Evolutionary conservation across 2,797 vertebrate genomes (phyloP).

Genomic region (Pseudomugil tenellus): DNA sequence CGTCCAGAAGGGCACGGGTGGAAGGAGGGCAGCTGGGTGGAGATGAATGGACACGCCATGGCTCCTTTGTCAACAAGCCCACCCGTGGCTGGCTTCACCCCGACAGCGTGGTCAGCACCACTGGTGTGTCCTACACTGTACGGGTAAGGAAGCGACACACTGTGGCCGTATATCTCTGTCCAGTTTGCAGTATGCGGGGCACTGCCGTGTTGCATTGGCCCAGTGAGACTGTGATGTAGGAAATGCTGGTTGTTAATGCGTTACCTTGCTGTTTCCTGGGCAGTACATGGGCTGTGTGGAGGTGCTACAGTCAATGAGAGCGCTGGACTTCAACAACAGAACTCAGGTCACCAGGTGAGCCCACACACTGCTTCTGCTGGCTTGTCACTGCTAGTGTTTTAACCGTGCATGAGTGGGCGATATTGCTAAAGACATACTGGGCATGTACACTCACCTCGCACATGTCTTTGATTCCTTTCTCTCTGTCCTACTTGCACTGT

Average conservation of each 20-base stretch:
- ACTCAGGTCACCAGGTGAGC: constrained; percentile 97
- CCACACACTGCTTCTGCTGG: neutral
- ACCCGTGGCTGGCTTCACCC: constrained; percentile 96
- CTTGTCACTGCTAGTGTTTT: neutral
- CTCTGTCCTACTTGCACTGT: constrained; percentile 26
- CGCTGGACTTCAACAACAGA: constrained; percentile 96
- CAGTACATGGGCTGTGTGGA: constrained; percentile 99
- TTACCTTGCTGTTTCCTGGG: constrained; percentile 69
- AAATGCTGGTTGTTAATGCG: constrained; percentile 58
- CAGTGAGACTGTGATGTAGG: constrained; percentile 34
- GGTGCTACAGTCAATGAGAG: constrained; percentile 97
- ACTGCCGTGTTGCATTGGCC: constrained; percentile 18
- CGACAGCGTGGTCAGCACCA: constrained; percentile 92
- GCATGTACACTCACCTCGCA: neutral
- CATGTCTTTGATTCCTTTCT: constrained; percentile 8
- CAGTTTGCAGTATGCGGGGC: constrained; percentile 7
- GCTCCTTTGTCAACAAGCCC: constrained; percentile 98
- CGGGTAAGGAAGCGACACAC: constrained; percentile 83
- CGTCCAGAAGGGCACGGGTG: constrained; percentile 92
- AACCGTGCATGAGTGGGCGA: neutral
- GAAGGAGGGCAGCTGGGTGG: constrained; percentile 97
- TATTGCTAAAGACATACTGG: neutral
- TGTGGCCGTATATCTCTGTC: constrained; percentile 4
- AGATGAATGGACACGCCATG: constrained; percentile 97
- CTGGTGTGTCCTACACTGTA: constrained; percentile 94